A percentile compares a stretch with the other conserved stretches of the same genome.
Conservation (phyloP, 2,113 vertebrate genomes). For the Austrofundulus limnaeus region DNA sequence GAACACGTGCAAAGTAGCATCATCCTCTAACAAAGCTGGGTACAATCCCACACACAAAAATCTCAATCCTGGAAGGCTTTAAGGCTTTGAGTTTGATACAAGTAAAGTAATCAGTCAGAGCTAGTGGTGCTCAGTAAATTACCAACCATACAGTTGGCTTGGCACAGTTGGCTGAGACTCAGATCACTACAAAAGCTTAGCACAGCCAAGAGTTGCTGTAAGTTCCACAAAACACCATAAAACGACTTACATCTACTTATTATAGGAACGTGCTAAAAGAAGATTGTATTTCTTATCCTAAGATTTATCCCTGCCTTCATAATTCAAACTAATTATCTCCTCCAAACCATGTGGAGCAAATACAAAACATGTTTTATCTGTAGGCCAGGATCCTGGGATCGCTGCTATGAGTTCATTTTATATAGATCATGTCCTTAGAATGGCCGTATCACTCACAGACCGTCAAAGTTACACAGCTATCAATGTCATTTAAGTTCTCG, state of each 20-base stretch:
- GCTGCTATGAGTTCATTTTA: background rate
- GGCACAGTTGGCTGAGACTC: slow-evolving; percentile 4
- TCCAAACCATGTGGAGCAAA: too few relatives aligned
- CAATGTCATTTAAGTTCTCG: background rate
- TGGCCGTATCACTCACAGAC: background rate
- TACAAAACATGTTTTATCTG: background rate
- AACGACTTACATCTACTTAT: too few relatives aligned
- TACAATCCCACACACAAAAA: slow-evolving; percentile 1
- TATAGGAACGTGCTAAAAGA: too few relatives aligned
- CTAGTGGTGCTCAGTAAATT: slow-evolving; percentile 5
- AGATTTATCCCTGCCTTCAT: too few relatives aligned
- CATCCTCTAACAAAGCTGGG: slow-evolving; percentile 2
- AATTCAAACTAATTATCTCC: too few relatives aligned
- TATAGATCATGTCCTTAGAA: background rate
- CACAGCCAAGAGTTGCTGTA: background rate
- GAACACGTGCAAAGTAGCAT: background rate
- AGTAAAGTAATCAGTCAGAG: slow-evolving; percentile 7
- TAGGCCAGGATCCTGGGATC: background rate
- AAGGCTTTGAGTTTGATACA: slow-evolving; percentile 20
- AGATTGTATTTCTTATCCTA: background rate
- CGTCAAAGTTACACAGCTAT: background rate
- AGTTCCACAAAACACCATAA: background rate
- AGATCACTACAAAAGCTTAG: slow-evolving; percentile 16
- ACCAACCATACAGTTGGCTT: slow-evolving; percentile 10
- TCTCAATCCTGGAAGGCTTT: slow-evolving; percentile 2